A percentile compares a stretch with the other conserved stretches of the same genome.
phyloP scores from a whole-genome alignment of 2,888 invertebrate genomes.

The Phlogophora meticulosa region DNA sequence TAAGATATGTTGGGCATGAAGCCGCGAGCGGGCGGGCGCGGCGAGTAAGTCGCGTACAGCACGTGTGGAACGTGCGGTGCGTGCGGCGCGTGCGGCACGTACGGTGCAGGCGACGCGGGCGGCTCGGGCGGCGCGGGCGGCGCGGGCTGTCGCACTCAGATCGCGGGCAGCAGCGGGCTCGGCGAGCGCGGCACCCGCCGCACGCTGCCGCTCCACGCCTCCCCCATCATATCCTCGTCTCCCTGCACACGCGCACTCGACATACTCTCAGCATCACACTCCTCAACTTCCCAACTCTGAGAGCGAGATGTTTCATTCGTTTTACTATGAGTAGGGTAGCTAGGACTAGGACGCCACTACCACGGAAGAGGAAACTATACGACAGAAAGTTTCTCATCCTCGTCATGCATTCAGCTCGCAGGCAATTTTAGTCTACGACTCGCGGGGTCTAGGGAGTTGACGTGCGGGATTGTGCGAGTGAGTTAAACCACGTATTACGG shows the following conservation, averaged over 20 bases:
- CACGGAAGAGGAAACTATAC: conserved; percentile 70
- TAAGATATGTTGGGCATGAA: conserved; percentile 74
- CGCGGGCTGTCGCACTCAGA: conserved; percentile 74
- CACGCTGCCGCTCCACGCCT: conserved; percentile 89
- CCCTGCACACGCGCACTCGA: conserved; percentile 91
- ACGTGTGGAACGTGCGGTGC: conserved; percentile 56
- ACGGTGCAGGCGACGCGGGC: conserved; percentile 49
- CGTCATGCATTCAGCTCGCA: conserved; percentile 80
- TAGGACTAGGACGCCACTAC: conserved; percentile 73
- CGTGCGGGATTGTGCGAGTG: conserved; percentile 88
- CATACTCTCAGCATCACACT: conserved; percentile 91
- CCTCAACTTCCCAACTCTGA: conserved; percentile 91
- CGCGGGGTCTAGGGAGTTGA: conserved; percentile 71
- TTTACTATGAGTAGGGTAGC: conserved; percentile 83
- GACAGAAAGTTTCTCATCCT: conserved; percentile 66
- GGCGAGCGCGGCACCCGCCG: conserved; percentile 84
- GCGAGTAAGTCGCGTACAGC: conserved; percentile 48
- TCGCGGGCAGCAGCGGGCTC: conserved; percentile 87
- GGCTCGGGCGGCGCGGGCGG: conserved; percentile 32
- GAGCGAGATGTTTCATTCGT: conserved; percentile 88
- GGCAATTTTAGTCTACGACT: conserved; percentile 67
- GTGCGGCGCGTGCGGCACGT: conserved; percentile 38
- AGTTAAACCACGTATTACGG: conserved; percentile 90
- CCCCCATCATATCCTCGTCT: conserved; percentile 92
- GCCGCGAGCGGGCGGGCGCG: conserved; percentile 49